phyloP scores from a whole-genome alignment of 2,113 vertebrate species.

The Ailuropoda melanoleuca region DNA sequence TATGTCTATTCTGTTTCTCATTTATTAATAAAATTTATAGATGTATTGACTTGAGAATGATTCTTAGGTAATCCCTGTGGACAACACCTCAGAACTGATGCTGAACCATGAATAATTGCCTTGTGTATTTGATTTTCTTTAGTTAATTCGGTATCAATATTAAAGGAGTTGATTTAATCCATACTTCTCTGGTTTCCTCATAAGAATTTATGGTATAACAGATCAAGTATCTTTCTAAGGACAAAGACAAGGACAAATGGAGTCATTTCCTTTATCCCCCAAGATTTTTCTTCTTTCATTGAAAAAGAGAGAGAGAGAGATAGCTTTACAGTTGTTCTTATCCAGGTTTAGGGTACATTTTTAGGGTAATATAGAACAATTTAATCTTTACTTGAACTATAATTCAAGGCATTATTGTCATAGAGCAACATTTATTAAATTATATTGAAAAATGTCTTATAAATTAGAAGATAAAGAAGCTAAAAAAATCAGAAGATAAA shows the following conservation, averaged over 20 bases:
- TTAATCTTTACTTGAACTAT: constrained; percentile 34
- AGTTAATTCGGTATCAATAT: constrained; percentile 64
- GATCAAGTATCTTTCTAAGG: constrained; percentile 58
- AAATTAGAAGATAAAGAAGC: background rate
- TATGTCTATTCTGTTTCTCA: background rate
- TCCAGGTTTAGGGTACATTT: background rate
- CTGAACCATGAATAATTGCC: constrained; percentile 37
- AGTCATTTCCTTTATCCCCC: constrained; percentile 49
- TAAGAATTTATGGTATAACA: constrained; percentile 55
- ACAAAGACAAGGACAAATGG: background rate
- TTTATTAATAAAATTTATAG: constrained; percentile 19
- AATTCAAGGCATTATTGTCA: background rate
- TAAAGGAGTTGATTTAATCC: constrained; percentile 61
- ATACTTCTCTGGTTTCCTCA: constrained; percentile 52
- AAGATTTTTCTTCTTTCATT: constrained; percentile 26
- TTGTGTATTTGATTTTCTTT: constrained; percentile 62
- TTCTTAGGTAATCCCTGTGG: background rate
- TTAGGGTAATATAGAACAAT: background rate
- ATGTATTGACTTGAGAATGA: constrained; percentile 8
- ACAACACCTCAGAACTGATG: background rate
- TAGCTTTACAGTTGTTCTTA: background rate
- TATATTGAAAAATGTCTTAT: background rate
- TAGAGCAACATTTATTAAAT: background rate
- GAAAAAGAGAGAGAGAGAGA: background rate
- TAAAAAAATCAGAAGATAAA: too few relatives aligned